phyloP scores from a whole-genome alignment of 2,113 vertebrate species.

The Gobiocypris rarus region DNA sequence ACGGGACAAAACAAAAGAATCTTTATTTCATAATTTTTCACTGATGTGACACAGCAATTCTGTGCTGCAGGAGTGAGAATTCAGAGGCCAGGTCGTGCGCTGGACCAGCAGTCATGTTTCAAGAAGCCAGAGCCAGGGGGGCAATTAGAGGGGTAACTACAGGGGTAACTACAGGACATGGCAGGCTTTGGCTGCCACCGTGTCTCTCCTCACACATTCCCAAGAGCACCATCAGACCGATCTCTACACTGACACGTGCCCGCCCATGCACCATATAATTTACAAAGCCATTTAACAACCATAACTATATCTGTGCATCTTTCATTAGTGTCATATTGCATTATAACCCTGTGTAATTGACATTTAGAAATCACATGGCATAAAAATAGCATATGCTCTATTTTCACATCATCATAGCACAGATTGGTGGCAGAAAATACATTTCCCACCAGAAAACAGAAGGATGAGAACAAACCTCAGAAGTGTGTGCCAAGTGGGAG shows the following conservation, averaged over 20 bases:
- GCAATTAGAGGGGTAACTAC: constrained; percentile 40
- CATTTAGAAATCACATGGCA: constrained; percentile 22
- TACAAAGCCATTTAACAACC: constrained; percentile 1
- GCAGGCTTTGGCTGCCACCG: constrained; percentile 50
- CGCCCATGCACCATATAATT: neutral
- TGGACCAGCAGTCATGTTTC: neutral
- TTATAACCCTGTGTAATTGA: constrained; percentile 6
- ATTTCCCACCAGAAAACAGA: constrained; percentile 39
- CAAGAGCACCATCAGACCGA: neutral
- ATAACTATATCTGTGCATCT: constrained; percentile 12
- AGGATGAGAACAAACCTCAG: neutral
- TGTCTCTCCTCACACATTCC: constrained; percentile 22
- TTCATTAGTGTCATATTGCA: constrained; percentile 8
- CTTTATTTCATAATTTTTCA: constrained; percentile 50
- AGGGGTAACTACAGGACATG: constrained; percentile 42
- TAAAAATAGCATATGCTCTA: neutral
- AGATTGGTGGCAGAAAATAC: constrained; percentile 12
- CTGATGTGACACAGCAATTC: constrained; percentile 48
- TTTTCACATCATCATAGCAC: constrained; percentile 11
- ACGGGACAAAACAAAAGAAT: constrained; percentile 43
- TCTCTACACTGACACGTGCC: constrained; percentile 8
- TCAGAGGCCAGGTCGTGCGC: neutral
- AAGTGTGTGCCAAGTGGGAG: constrained; percentile 36
- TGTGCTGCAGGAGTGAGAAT: neutral
- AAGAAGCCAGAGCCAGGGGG: neutral